Evolutionary conservation across 2,113 vertebrate genomes (phyloP).

Genomic region (Cyanistes caeruleus): DNA sequence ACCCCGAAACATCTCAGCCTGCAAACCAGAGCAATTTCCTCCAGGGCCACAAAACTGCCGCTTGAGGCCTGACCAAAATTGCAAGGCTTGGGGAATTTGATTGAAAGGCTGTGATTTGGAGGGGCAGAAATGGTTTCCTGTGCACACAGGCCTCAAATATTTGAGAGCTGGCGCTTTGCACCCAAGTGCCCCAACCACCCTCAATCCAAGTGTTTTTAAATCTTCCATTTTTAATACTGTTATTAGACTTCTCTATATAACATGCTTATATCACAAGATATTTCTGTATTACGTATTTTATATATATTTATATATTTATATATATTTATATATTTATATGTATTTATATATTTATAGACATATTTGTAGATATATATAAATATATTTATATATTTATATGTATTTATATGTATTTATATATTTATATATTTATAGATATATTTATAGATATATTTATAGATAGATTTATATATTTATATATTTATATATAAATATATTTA

Average conservation of each 20-base stretch:
- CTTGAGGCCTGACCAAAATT: conserved; percentile 12
- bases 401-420: too few relatives aligned
- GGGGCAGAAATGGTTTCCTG: not conserved
- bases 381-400: too few relatives aligned
- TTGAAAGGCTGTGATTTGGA: not conserved
- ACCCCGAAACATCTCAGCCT: not conserved
- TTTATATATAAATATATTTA: too few relatives aligned
- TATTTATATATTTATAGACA: too few relatives aligned
- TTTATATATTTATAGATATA: too few relatives aligned
- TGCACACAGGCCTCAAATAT: not conserved
- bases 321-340: too few relatives aligned
- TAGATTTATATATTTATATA: too few relatives aligned
- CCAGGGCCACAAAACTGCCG: not conserved
- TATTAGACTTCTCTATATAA: not conserved
- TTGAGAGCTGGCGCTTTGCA: not conserved
- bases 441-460: too few relatives aligned
- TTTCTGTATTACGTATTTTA: too few relatives aligned
- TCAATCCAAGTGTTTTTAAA: not conserved
- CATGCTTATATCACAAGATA: too few relatives aligned
- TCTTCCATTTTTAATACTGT: not conserved
- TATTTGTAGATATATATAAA: too few relatives aligned
- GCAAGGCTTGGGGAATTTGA: not conserved
- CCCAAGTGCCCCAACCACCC: not conserved
- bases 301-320: too few relatives aligned
- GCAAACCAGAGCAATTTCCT: conserved; percentile 2